Base-by-base conservation (phyloP, 2,113 vertebrate species). In the Larimichthys polyactis region DNA sequence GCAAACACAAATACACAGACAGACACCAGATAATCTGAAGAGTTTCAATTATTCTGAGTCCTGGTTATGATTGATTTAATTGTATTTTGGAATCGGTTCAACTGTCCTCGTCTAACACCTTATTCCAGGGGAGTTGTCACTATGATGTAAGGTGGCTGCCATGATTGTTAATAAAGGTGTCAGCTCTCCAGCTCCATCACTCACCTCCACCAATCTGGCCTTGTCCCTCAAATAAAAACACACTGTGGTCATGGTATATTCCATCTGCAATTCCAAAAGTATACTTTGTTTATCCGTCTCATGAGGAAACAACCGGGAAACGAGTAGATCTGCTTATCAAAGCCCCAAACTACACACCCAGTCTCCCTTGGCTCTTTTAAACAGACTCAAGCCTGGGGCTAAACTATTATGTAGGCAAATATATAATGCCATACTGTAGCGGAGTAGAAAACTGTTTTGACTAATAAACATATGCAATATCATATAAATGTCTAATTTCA, bases 121-220 rank as follows among this genome's bases (percentile, higher is more conserved):
- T 40, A 29, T 43, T 32, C 57, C 58, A 15, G 32, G 52, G 63
- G 58, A 76, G 62, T 40, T 80, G 80, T 75, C 87, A 78, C 20
- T 49, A 51, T 89, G 83, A 86, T 89, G 71, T 70, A 71, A 84
- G 75, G 52, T 29, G 72, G 60, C 70, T 66, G 82, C 59, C 58
- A 48, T 59, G 69, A 64, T 78, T 78, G 62, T 83, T 60, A 81
- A 86, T 88, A 81, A 86, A 83, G 77, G 77, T 74, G 76, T 80
- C 76, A 82, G 67, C 17, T 2, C 36, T 80, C 17, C 55, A 27
- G 63, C 62, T 60, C 68, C 76, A 85, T 90, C 79, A 64, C 48
- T 83, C 85, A 80, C 51, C 12, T 46, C n/a, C 40, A 7, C 24
- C 73, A 59, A 32, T 65, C 78, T 64, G 78, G 58, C 76, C 79